Evolutionary conservation across 2,113 vertebrate species (phyloP), one percentile per base, ranked within the genome.

Genomic region (Tympanuchus pallidicinctus): DNA sequence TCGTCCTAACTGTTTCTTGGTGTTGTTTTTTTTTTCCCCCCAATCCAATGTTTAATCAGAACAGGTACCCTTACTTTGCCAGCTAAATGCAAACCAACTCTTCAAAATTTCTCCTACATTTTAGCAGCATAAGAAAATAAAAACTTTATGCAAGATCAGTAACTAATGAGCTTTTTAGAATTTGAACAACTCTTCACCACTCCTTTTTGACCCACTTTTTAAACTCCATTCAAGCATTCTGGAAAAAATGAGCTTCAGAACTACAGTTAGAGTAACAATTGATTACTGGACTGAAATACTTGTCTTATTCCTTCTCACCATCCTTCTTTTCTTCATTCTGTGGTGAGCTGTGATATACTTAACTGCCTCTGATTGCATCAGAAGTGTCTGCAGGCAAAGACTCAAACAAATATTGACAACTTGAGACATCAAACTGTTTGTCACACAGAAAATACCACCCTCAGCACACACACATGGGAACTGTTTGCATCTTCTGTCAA

Each of bases 311-410:
- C 42, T 69, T 86, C 73, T 84, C 66, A 72, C n/a, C 43, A 87
- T 24, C 32, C 32, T 48, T 92, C 43, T 54, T 54, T 11, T 43
- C 74, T 87, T 64, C 38, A 34, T 74, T 92, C 84, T 82, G 36
- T 61, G 70, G 47, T 24, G 86, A 84, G 65, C 10, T 86, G 83
- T 38, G 40, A 57, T 0, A 5, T 10, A 84, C 21, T 86, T 69
- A 22, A 25, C 0, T 86, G 38, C 76, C 81, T 71, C 76, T 90
- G 24, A 92, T 80, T 81, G 60, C 69, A 81, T 14, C 50, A 56
- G 59, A 42, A 91, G 42, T 28, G 81, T 34, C 81, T 86, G 66
- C 77, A 96, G 86, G n/a, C 69, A 36, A 92, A 67, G 48, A 76
- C 36, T 76, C 67, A 75, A 6, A 75, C 0, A 0, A 69, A 69